Evolutionary conservation across 2,797 vertebrate genomes (phyloP).

Genomic region (Anabacerthia variegaticeps): DNA sequence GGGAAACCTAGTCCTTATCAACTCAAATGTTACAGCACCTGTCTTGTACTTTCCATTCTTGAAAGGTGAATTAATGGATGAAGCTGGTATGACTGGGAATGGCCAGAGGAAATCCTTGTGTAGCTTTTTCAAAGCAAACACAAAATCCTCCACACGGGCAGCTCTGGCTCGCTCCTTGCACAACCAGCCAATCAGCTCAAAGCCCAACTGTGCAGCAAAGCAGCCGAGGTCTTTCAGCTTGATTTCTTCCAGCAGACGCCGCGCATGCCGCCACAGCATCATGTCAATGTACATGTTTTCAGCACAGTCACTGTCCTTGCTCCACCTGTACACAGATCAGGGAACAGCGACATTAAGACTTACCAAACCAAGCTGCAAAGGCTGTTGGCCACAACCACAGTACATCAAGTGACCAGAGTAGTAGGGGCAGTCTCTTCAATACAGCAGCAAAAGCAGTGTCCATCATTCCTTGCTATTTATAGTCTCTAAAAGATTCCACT

Average conservation of each 20-base stretch:
- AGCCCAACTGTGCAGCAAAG: constrained; percentile 94
- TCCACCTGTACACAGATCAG: constrained; percentile 72
- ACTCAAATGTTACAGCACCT: constrained; percentile 75
- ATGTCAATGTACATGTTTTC: constrained; percentile 99
- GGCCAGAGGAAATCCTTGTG: constrained; percentile 98
- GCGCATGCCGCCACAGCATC: constrained; percentile 97
- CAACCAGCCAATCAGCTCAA: constrained; percentile 95
- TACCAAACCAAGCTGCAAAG: accelerated
- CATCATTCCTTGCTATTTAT: not conserved
- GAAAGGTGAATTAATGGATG: constrained; percentile 89
- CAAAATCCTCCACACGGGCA: constrained; percentile 92
- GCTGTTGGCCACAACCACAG: not conserved
- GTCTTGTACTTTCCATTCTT: constrained; percentile 91
- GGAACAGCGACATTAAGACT: not conserved
- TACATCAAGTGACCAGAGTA: accelerated
- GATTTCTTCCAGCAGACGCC: constrained; percentile 92
- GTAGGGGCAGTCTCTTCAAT: not conserved
- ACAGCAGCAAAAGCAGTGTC: not conserved
- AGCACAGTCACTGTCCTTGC: constrained; percentile 86
- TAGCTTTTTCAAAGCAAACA: constrained; percentile 89
- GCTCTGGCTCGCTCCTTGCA: constrained; percentile 92
- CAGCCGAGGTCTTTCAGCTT: constrained; percentile 93
- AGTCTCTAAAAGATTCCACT: not conserved
- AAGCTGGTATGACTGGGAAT: constrained; percentile 89
- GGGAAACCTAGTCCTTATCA: not conserved